These are phyloP conservation scores for Oryctolagus cuniculus DNA, from an alignment of 2,113 vertebrate species.

Conservation along the genomic window DNA sequence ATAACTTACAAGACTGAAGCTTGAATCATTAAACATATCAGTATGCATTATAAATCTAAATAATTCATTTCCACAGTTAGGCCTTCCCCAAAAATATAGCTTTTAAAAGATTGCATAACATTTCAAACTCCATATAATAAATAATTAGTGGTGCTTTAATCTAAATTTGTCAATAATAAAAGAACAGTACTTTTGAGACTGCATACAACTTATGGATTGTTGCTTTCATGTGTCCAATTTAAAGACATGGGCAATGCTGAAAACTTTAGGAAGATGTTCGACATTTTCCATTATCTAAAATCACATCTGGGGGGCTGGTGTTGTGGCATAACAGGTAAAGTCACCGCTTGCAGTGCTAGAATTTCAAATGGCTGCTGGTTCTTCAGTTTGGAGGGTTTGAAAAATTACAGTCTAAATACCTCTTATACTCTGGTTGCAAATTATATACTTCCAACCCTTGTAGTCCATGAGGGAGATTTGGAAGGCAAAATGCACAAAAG, in stretches of 20 bases:
- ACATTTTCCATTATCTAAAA: background rate
- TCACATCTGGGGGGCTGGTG: background rate
- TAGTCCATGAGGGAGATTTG: no score
- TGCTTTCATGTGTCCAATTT: background rate
- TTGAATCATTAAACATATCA: conserved; percentile 21
- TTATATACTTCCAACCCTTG: no score
- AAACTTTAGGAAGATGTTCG: background rate
- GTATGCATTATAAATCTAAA: background rate
- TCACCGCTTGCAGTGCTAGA: no score
- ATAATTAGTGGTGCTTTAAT: conserved; percentile 46
- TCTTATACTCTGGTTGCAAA: no score
- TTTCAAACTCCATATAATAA: background rate
- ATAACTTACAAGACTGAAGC: background rate
- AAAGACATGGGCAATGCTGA: background rate
- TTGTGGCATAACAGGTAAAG: no score
- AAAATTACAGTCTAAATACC: no score
- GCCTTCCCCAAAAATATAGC: background rate
- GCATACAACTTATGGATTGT: background rate
- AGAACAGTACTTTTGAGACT: background rate
- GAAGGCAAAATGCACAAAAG: no score
- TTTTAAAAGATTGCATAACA: background rate
- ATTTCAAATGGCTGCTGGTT: no score
- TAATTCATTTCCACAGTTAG: background rate
- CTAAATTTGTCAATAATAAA: background rate
- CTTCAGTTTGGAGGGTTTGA: no score